Conservation (phyloP, 2,113 vertebrate genomes). For the Perca flavescens region DNA sequence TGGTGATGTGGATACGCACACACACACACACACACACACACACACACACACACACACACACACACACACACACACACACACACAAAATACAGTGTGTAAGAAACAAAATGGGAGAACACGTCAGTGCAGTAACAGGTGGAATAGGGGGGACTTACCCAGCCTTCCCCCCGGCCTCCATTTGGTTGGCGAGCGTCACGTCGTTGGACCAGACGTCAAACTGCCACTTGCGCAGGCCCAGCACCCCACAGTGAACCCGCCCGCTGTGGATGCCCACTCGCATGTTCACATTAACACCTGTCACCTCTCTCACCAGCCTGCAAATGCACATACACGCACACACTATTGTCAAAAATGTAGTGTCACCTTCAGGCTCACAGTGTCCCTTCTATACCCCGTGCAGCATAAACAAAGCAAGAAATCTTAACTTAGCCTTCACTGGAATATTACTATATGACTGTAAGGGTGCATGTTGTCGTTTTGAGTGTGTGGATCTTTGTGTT, state of each 20-base stretch:
- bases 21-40: constrained; percentile 11
- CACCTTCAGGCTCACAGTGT: constrained; percentile 30
- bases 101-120: background rate
- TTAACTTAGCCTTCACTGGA: background rate
- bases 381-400: background rate
- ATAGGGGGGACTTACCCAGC: constrained; percentile 86
- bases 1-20: constrained; percentile 97
- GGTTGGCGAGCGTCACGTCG: constrained; percentile 95
- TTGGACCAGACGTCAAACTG: constrained; percentile 99
- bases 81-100: constrained; percentile 2
- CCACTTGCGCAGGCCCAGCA: constrained; percentile 96
- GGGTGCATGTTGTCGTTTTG: background rate
- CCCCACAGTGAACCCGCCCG: constrained; percentile 94
- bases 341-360: constrained; percentile 14
- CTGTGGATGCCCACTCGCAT: constrained; percentile 98
- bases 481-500: background rate
- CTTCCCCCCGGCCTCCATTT: constrained; percentile 96
- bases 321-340: constrained; percentile 18
- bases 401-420: constrained; percentile 2
- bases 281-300: constrained; percentile 96
- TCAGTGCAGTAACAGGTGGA: background rate
- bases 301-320: constrained; percentile 93
- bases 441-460: background rate
- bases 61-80: background rate
- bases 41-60: background rate